Conservation (phyloP, 2,113 vertebrate genomes). For the Bucco capensis region DNA sequence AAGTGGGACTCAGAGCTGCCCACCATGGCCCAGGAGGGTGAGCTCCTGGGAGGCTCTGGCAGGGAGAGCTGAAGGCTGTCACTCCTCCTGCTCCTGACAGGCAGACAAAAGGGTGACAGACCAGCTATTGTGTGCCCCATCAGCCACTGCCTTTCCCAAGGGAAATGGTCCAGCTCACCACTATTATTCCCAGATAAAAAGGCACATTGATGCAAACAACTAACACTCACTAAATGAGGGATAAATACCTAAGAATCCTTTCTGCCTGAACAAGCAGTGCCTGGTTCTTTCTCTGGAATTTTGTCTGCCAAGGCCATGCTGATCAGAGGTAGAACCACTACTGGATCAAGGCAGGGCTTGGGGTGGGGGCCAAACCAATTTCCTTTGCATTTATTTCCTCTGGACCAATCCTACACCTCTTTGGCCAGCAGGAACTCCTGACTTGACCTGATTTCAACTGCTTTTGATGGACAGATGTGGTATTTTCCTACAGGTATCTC, state of each 20-base stretch:
- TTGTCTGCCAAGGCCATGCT: background rate
- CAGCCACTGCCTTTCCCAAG: background rate
- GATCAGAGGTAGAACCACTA: background rate
- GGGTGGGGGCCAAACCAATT: background rate
- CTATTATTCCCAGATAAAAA: background rate
- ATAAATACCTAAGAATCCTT: background rate
- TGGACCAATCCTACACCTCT: background rate
- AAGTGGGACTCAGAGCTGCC: accelerated
- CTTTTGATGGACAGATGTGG: accelerated
- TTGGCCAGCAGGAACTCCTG: background rate
- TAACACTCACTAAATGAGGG: background rate
- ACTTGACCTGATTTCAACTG: background rate
- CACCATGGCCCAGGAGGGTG: background rate
- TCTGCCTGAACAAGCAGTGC: background rate
- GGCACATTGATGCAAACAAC: background rate
- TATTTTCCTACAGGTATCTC: background rate
- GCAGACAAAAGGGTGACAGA: background rate
- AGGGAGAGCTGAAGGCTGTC: background rate
- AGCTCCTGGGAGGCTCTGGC: background rate
- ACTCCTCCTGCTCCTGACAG: background rate
- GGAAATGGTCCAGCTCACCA: background rate
- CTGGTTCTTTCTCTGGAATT: background rate
- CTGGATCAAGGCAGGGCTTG: background rate
- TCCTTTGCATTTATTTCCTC: background rate
- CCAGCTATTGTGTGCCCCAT: background rate